Evolutionary conservation across 2,888 invertebrate species (phyloP), one percentile per base, ranked within the genome.

Genomic region (Macroteleia sp.): DNA sequence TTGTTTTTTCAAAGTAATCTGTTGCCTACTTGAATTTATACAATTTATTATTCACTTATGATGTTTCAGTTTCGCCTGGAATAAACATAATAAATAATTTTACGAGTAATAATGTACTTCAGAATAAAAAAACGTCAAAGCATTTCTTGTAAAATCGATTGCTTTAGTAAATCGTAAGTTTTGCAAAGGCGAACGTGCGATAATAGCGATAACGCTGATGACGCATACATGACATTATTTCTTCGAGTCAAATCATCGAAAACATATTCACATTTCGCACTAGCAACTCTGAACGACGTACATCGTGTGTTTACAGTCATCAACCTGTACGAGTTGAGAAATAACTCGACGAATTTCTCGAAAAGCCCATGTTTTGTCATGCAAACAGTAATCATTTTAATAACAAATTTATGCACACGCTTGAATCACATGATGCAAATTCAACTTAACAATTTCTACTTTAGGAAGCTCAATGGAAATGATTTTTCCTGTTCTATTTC

Each of bases 361-460:
- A 57, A 52, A 57, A 50, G 82, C 79, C 82, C 79, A 83, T 83
- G 85, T 85, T 86, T 88, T 85, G 86, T 85, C 84, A 87, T 88
- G 86, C 85, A 85, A 86, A 87, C 87, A 80, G 79, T 57, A 79
- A 77, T 84, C 84, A 88, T 88, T 88, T 87, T 82, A 88, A 88
- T 88, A 86, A 88, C 87, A 87, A 88, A 88, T 88, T 82, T 82
- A 76, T 79, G 79, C 74, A 80, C 85, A 86, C 83, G 84, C 80
- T 75, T 64, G 78, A 79, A 86, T 88, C 87, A 87, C 87, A 86
- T 87, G 48, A 67, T 57, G 57, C 50, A 57, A 69, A 69, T 59
- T 20, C 34, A 17, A 12, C 52, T 25, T 6, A 28, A 44, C 25
- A 19, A 42, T 48, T 52, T 42, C 19, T 32, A 28, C 28, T 30